A percentile compares a stretch with the other conserved stretches of the same genome.
Conservation (phyloP, 2,113 vertebrate genomes). For the Montifringilla adamsi region DNA sequence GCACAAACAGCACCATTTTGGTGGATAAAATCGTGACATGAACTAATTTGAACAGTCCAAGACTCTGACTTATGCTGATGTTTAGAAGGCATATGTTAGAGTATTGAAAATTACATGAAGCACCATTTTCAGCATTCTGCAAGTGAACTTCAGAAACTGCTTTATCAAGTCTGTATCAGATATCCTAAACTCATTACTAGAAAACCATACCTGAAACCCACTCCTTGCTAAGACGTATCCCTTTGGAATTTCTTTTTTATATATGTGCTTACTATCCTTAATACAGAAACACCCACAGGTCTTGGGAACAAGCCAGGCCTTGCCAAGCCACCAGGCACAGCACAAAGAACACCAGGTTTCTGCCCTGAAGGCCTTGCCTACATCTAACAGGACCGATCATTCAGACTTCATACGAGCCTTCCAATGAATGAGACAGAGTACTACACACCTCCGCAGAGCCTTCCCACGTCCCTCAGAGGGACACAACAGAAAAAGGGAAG, state of each 20-base stretch:
- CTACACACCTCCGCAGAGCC: neutral
- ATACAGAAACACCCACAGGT: neutral
- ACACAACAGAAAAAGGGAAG: neutral
- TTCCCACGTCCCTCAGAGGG: neutral
- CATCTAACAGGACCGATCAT: neutral
- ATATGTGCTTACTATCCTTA: neutral
- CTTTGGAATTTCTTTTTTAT: neutral
- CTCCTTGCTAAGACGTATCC: neutral
- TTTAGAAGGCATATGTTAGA: neutral
- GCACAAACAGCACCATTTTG: neutral
- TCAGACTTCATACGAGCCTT: neutral
- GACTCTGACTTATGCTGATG: neutral
- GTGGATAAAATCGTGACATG: neutral
- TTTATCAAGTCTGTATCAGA: neutral
- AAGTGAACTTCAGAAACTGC: neutral
- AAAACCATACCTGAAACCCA: neutral
- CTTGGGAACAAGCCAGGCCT: neutral
- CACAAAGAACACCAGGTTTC: neutral
- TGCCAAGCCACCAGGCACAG: neutral
- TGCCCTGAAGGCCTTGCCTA: neutral
- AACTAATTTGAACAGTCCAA: neutral
- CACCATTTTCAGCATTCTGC: neutral
- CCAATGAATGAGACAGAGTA: slow-evolving; percentile 44
- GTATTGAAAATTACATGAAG: neutral
- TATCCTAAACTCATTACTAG: neutral